phyloP scores from a whole-genome alignment of 2,888 invertebrate genomes.

The Lasiommata megera region DNA sequence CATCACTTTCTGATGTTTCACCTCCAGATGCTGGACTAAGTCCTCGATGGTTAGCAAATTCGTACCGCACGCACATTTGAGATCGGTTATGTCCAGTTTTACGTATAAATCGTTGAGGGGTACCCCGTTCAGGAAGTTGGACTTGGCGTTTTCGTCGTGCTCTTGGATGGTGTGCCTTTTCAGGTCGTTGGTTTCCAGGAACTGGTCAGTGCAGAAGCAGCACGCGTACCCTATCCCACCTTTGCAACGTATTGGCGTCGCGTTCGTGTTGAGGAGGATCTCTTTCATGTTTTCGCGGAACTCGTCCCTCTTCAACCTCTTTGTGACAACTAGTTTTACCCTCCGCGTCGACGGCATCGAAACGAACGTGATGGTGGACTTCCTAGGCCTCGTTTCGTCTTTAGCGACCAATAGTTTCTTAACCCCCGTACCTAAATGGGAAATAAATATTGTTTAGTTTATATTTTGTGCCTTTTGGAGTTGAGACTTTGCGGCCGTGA shows the following conservation, averaged over 20 bases:
- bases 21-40: conserved; percentile 43
- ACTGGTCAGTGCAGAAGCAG: conserved; percentile 59
- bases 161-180: conserved; percentile 47
- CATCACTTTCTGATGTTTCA: conserved; percentile 40
- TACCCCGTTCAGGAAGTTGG: conserved; percentile 43
- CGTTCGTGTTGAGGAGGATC: conserved; percentile 49
- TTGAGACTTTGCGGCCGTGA: too few species aligned
- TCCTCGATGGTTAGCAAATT: conserved; percentile 35
- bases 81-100: conserved; percentile 38
- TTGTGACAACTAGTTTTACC: conserved; percentile 27
- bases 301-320: conserved; percentile 36
- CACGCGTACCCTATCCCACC: conserved; percentile 52
- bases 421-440: background rate
- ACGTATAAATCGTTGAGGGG: conserved; percentile 31
- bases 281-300: conserved; percentile 57
- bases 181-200: conserved; percentile 47
- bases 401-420: background rate
- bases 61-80: conserved; percentile 30
- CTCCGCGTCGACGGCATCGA: background rate
- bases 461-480: too few species aligned
- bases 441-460: background rate
- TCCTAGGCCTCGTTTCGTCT: background rate
- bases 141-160: conserved; percentile 44
- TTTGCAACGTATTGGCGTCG: conserved; percentile 54
- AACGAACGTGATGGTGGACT: conserved; percentile 30